phyloP scores from a whole-genome alignment of 2,888 invertebrate species.

The Dendrolimus pini region DNA sequence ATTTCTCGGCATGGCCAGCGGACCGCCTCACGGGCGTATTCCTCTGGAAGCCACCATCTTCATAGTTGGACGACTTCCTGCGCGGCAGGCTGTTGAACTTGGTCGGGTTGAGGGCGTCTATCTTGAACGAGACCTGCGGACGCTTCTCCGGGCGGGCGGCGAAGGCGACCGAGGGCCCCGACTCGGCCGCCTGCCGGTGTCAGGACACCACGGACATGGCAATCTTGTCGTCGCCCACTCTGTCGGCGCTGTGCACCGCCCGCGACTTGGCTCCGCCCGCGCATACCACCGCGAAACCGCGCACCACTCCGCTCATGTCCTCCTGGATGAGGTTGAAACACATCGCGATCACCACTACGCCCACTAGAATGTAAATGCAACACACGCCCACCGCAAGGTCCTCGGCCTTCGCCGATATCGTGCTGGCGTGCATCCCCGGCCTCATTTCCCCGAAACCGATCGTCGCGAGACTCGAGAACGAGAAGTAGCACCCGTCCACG shows the following conservation, averaged over 20 bases:
- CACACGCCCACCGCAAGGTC: slow-evolving; percentile 86
- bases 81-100: slow-evolving; percentile 78
- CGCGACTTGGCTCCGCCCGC: slow-evolving; percentile 38
- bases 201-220: slow-evolving; percentile 74
- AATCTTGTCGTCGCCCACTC: slow-evolving; percentile 65
- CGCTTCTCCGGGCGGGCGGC: slow-evolving; percentile 31
- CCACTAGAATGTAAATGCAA: slow-evolving; percentile 87
- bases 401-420: slow-evolving; percentile 61
- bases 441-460: slow-evolving; percentile 90
- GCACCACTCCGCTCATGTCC: slow-evolving; percentile 71
- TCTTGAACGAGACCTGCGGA: slow-evolving; percentile 49
- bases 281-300: slow-evolving; percentile 36
- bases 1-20: slow-evolving; percentile 77
- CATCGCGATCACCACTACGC: slow-evolving; percentile 91
- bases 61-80: slow-evolving; percentile 46
- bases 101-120: slow-evolving; percentile 56
- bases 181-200: slow-evolving; percentile 63
- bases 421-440: slow-evolving; percentile 78
- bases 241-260: slow-evolving; percentile 62
- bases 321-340: slow-evolving; percentile 91
- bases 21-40: slow-evolving; percentile 81
- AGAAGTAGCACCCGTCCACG: slow-evolving; percentile 90
- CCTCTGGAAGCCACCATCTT: slow-evolving; percentile 77
- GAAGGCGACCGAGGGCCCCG: slow-evolving; percentile 44
- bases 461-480: slow-evolving; percentile 87